Conservation (phyloP, 2,113 vertebrate genomes). For the Solea solea region DNA sequence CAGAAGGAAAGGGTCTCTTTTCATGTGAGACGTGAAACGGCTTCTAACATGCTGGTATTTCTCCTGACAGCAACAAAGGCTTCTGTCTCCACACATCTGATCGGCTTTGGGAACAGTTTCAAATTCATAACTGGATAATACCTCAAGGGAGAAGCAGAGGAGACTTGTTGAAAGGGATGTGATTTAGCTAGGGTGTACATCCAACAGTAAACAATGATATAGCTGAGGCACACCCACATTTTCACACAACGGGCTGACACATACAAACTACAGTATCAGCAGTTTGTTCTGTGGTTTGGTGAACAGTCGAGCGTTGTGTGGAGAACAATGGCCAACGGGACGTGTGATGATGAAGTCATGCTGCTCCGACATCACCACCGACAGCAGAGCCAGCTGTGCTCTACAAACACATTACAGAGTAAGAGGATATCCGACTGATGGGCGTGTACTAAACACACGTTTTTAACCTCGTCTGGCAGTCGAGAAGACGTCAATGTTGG, state of each 20-base stretch:
- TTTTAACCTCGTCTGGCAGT: neutral
- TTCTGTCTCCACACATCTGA: slow-evolving; percentile 52
- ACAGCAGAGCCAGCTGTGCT: slow-evolving; percentile 32
- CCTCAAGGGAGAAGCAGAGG: neutral
- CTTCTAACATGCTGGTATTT: slow-evolving; percentile 55
- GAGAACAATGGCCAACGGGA: slow-evolving; percentile 60
- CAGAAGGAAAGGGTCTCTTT: slow-evolving; percentile 48
- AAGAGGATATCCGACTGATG: slow-evolving; percentile 34
- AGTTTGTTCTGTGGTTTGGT: slow-evolving; percentile 4
- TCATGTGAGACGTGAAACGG: slow-evolving; percentile 54
- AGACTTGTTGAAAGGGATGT: slow-evolving; percentile 16
- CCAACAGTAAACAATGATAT: neutral
- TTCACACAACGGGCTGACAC: neutral
- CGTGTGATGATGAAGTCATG: slow-evolving; percentile 54
- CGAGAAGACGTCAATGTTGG: neutral
- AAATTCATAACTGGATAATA: slow-evolving; percentile 31
- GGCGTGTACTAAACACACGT: slow-evolving; percentile 25
- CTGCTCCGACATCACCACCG: slow-evolving; percentile 13
- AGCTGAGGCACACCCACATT: neutral
- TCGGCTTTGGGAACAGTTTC: slow-evolving; percentile 22
- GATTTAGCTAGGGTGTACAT: neutral
- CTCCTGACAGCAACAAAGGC: slow-evolving; percentile 54
- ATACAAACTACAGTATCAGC: slow-evolving; percentile 25
- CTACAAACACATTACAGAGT: slow-evolving; percentile 37
- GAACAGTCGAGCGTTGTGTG: slow-evolving; percentile 33